Evolutionary conservation across 2,888 invertebrate genomes (phyloP), one percentile per base, ranked within the genome.

Genomic region (Euzetes globulus): DNA sequence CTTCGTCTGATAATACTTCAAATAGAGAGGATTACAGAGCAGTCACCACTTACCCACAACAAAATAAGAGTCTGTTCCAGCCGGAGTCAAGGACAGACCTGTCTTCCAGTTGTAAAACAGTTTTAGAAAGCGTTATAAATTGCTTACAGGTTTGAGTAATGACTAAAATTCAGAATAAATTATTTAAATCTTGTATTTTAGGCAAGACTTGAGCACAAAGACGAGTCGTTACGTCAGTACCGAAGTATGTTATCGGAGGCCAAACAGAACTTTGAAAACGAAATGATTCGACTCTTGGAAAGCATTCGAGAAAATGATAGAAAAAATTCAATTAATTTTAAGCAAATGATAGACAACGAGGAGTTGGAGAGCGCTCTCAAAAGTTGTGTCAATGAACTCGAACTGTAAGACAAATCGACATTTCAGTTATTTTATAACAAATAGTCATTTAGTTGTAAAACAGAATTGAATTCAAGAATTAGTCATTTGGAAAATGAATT

Each of bases 111-210:
- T 47, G 41, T 50, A 73, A 73, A 68, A 41, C 68, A 19, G 71
- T 76, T 50, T 58, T 76, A 15, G 74, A 74, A 45, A 74, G 74
- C 3, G 74, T 76, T 29, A 76, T 76, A n/a, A 50, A 68, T n/a
- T 76, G 76, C 71, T 50, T 76, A 25, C 74, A 74, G 55, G 72
- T 72, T 22, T 37, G 63, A 5, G 3, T 11, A 55, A 2, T 29
- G 25, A 29, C 29, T 60, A 4, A 29, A 15, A 33, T 60, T 33
- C n/a, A 29, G 6, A 29, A 22, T 15, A 29, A 60, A 29, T 11
- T 22, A 60, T 29, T 60, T 11, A 29, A 33, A 6, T 33, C 7
- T 29, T 60, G 60, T 29, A 9, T 60, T 25, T 9, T 29, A 37
- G 52, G 52, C 63, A 37, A 37, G 75, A 60, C 71, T 76, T 13